A percentile compares a stretch with the other conserved stretches of the same genome.
Conservation (phyloP, 2,113 vertebrate genomes). For the Petaurus breviceps region DNA sequence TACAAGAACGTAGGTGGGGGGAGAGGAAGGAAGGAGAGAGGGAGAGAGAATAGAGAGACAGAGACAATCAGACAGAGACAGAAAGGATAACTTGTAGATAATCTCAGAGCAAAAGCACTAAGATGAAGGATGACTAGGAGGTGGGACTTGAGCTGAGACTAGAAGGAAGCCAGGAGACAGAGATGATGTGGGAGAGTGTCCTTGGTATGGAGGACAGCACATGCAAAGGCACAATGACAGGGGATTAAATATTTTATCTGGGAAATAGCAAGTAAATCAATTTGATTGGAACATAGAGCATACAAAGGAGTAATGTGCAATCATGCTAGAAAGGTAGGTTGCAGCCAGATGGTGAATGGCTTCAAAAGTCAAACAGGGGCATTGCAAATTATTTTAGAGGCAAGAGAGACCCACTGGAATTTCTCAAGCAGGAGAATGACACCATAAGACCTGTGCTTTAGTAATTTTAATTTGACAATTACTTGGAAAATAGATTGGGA, state of each 20-base stretch:
- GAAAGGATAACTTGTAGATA: neutral
- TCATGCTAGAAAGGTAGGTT: neutral
- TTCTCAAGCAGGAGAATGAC: neutral
- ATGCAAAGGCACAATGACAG: neutral
- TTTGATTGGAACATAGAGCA: neutral
- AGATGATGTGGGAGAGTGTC: neutral
- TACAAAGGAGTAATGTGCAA: neutral
- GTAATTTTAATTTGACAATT: neutral
- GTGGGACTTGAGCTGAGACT: neutral
- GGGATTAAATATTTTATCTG: neutral
- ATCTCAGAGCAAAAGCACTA: neutral
- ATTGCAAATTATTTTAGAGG: neutral
- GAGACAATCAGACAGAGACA: too few species aligned
- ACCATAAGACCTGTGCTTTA: neutral
- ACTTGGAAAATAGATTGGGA: neutral
- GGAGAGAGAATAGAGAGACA: fast-evolving
- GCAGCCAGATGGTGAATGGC: neutral
- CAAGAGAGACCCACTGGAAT: neutral
- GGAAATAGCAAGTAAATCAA: neutral
- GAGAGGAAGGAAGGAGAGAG: neutral
- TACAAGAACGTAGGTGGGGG: neutral
- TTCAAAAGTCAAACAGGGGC: neutral
- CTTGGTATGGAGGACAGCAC: neutral
- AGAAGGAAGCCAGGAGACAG: neutral
- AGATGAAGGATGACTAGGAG: neutral